These are phyloP conservation scores for Dromius quadrimaculatus DNA, from an alignment of 2,888 invertebrate genomes.

Conservation along the genomic window DNA sequence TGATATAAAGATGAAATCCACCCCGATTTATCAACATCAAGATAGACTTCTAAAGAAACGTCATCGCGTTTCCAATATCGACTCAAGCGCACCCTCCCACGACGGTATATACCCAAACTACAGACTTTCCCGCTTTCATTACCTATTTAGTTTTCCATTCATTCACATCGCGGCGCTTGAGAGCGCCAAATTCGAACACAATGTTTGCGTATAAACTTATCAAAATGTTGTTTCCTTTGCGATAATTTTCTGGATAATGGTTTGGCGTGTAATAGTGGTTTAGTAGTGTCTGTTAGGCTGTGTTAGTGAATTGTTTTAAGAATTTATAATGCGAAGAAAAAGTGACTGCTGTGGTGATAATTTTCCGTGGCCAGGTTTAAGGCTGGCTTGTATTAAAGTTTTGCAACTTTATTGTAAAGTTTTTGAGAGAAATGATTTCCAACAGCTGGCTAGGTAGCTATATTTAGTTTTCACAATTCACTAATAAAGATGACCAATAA, in stretches of 20 bases:
- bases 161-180: conserved; percentile 41
- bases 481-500: conserved; percentile 24
- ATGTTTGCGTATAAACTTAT: conserved; percentile 11
- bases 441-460: conserved; percentile 48
- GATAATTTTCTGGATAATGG: conserved; percentile 30
- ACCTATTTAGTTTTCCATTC: conserved; percentile 37
- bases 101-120: conserved; percentile 26
- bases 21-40: no score
- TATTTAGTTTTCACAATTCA: conserved; percentile 40
- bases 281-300: neutral
- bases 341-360: conserved; percentile 38
- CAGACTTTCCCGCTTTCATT: conserved; percentile 49
- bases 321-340: conserved; percentile 16
- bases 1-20: no score
- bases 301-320: conserved; percentile 1
- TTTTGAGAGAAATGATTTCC: conserved; percentile 75
- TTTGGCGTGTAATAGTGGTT: neutral
- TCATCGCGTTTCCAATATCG: conserved; percentile 8
- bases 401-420: conserved; percentile 89
- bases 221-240: conserved; percentile 31
- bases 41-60: no score
- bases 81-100: conserved; percentile 32
- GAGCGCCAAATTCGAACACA: conserved; percentile 10
- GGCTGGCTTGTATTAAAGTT: conserved; percentile 85
- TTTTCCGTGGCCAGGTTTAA: conserved; percentile 85